Conservation (phyloP, 2,888 invertebrate species). For the Drosophila melanosoma region DNA sequence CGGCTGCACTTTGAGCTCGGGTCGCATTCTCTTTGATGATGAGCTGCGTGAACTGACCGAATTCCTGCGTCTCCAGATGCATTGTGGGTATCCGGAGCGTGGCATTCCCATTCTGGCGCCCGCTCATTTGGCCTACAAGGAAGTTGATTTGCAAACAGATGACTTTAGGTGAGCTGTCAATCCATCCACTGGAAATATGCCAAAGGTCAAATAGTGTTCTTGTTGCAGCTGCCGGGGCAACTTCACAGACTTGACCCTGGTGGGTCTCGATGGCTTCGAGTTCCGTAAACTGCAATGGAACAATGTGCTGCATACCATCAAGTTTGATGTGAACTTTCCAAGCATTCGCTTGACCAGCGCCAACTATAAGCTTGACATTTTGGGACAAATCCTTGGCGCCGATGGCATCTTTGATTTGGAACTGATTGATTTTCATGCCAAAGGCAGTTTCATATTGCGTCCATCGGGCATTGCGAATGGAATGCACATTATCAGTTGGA, state of each 20-base stretch:
- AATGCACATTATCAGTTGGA: slow-evolving; percentile 64
- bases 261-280: slow-evolving; percentile 78
- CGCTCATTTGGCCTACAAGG: slow-evolving; percentile 54
- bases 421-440: slow-evolving; percentile 63
- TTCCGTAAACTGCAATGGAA: slow-evolving; percentile 70
- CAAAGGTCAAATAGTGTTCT: not conserved
- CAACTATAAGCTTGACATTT: slow-evolving; percentile 71
- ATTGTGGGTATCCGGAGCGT: slow-evolving; percentile 76
- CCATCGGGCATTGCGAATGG: slow-evolving; percentile 58
- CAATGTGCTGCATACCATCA: slow-evolving; percentile 68
- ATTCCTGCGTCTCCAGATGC: slow-evolving; percentile 80
- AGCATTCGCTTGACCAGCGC: slow-evolving; percentile 57
- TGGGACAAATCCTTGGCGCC: slow-evolving; percentile 48
- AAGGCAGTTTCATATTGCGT: slow-evolving; percentile 74
- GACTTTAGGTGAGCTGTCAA: slow-evolving; percentile 59
- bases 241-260: slow-evolving; percentile 67
- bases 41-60: slow-evolving; percentile 78
- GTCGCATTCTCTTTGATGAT: slow-evolving; percentile 72
- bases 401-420: slow-evolving; percentile 67
- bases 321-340: slow-evolving; percentile 77
- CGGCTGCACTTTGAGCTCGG: slow-evolving; percentile 49
- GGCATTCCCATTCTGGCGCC: slow-evolving; percentile 81
- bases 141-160: slow-evolving; percentile 42
- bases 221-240: slow-evolving; percentile 66
- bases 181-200: not conserved